Base-by-base conservation (phyloP, 2,888 invertebrate genomes). In the Tineola bisselliella region DNA sequence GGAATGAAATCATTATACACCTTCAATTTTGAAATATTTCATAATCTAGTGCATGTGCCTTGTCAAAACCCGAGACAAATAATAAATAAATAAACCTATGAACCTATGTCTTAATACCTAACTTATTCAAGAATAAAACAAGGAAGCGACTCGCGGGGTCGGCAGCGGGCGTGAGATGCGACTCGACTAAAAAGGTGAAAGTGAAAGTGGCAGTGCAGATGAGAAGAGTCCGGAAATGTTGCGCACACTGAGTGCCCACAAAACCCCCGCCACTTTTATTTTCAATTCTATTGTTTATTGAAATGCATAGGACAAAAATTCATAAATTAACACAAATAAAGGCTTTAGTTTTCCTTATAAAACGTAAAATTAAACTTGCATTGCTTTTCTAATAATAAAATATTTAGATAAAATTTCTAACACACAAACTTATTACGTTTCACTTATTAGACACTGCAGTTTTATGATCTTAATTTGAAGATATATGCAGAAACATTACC, bases 181-280 rank as follows among this genome's bases (percentile, higher is more conserved):
- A 38, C 54, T 8, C 70, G 65, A 69, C 68, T 72, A 67, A 74
- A 74, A 75, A 75, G 75, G 84, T 79, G 84, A 87, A 87, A 87
- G 86, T 86, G 86, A 87, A 84, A 87, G 84, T 80, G 67, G 70
- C 79, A 67, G 79, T 81, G 82, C 84, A 84, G 84, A 83, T 81
- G 79, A 77, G 70, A 54, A 44, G 79, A 71, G 77, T 80, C 82
- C 84, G 84, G 84, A 86, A 86, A 78, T 77, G 70, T 69, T 73
- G 75, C 70, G 74, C 69, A 68, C 69, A 30, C 63, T 15, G 48
- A n/a, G 2, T 4, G 63, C 66, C 70, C 70, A 18, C 56, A n/a
- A 70, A 70, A 67, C 69, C 67, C 63, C 68, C 19, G 56, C 56
- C 48, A 48, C 48, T 48, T 10, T 48, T 44, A 11, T 44, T 48